Evolutionary conservation across 1,140 invertebrate species (phyloP).

Genomic region (Drosophila arawakana): DNA sequence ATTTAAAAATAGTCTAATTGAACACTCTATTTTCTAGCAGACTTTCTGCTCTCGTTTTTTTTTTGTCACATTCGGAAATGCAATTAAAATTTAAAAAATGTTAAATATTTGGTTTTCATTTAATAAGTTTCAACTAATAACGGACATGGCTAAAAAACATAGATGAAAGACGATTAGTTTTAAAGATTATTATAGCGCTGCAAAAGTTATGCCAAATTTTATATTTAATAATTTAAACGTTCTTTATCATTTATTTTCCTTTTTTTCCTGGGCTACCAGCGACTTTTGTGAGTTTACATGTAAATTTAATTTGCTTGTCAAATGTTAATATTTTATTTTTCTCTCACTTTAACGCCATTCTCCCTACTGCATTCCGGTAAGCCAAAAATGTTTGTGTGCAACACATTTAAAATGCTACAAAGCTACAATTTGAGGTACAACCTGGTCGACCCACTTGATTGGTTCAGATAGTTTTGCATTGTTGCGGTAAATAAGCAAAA

Average conservation of each 20-base stretch:
- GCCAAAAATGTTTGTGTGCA: constrained; percentile 66
- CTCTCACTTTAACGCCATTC: neutral
- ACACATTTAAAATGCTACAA: constrained; percentile 52
- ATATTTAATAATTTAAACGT: neutral
- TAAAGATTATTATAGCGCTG: no score
- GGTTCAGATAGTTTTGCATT: constrained; percentile 69
- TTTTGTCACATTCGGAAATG: neutral
- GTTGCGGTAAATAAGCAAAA: constrained; percentile 78
- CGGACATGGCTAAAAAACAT: no score
- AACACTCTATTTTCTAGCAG: no score
- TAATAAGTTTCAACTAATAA: constrained; percentile 37
- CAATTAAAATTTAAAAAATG: constrained; percentile 56
- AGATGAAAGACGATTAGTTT: neutral
- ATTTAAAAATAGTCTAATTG: no score
- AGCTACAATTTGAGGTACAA: constrained; percentile 22
- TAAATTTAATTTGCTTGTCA: constrained; percentile 69
- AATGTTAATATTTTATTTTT: constrained; percentile 25
- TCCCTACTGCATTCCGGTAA: constrained; percentile 57
- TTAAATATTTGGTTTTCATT: no score
- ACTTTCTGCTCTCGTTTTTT: no score
- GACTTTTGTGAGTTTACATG: constrained; percentile 34
- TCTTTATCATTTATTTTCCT: neutral
- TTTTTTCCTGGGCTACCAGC: constrained; percentile 1
- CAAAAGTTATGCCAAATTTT: no score
- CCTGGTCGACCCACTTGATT: constrained; percentile 1